Evolutionary conservation across 2,797 vertebrate genomes (phyloP).

Genomic region (Trichosurus vulpecula): DNA sequence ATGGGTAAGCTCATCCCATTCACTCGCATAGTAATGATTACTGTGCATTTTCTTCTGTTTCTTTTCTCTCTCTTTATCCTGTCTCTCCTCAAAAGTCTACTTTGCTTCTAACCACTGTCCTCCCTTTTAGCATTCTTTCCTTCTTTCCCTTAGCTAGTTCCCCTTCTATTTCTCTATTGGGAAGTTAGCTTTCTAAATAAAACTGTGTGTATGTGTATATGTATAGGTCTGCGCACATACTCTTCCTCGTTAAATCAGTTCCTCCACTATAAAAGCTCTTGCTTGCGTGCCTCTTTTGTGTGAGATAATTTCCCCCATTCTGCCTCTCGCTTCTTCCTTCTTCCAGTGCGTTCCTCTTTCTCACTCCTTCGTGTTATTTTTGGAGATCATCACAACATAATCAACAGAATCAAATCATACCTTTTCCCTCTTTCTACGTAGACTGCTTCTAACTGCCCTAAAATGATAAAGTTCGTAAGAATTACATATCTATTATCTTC

Average conservation of each 20-base stretch:
- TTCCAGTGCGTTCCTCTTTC: neutral
- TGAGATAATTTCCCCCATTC: neutral
- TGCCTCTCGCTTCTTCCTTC: neutral
- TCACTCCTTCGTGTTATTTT: no score
- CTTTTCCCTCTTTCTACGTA: no score
- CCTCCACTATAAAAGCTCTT: neutral
- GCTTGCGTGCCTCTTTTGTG: neutral
- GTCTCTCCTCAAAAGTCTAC: neutral
- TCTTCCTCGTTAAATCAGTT: no score
- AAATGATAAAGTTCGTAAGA: no score
- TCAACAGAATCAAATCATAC: no score
- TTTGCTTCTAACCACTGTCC: neutral
- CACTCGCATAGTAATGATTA: no score
- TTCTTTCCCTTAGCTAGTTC: neutral
- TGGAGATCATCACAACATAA: no score
- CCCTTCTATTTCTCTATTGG: neutral
- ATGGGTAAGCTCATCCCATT: no score
- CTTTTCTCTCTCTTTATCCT: neutral
- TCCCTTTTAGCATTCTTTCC: neutral
- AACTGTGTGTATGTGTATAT: neutral
- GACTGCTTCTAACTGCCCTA: no score
- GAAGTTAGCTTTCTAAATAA: neutral
- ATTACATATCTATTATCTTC: no score
- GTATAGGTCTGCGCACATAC: no score
- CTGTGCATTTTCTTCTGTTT: no score